Conservation (phyloP, 2,888 invertebrate genomes). For the Nineta flava region DNA sequence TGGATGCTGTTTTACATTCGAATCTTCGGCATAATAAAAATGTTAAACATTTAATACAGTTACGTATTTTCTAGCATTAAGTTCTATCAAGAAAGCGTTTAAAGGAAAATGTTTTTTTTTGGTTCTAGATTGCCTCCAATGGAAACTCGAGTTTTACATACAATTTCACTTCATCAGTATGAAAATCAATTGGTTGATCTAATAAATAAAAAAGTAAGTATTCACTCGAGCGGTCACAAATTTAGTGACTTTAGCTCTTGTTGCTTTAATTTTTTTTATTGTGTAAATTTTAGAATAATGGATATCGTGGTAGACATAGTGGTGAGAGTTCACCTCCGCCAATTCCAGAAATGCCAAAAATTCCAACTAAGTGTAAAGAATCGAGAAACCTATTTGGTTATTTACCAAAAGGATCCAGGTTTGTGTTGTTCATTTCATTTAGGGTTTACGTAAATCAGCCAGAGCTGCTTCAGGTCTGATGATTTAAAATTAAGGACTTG, state of each 20-base stretch:
- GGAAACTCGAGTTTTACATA: conserved; percentile 3
- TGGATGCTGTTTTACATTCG: background rate
- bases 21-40: background rate
- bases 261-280: background rate
- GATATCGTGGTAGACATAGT: background rate
- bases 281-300: background rate
- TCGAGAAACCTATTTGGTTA: background rate
- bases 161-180: conserved; percentile 1
- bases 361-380: background rate
- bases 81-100: background rate
- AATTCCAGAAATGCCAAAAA: background rate
- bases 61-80: background rate
- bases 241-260: background rate
- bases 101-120: background rate
- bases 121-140: conserved; percentile 3
- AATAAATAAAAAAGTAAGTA: background rate
- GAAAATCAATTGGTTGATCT: background rate
- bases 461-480: background rate
- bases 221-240: too few relatives aligned
- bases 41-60: background rate
- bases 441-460: background rate
- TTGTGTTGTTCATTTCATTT: too few relatives aligned
- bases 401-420: conserved; percentile 1
- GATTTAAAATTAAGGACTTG: too few relatives aligned
- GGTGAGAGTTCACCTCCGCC: background rate